Evolutionary conservation across 2,113 vertebrate genomes (phyloP), one percentile per base, ranked within the genome.

Genomic region (Serilophus lunatus): DNA sequence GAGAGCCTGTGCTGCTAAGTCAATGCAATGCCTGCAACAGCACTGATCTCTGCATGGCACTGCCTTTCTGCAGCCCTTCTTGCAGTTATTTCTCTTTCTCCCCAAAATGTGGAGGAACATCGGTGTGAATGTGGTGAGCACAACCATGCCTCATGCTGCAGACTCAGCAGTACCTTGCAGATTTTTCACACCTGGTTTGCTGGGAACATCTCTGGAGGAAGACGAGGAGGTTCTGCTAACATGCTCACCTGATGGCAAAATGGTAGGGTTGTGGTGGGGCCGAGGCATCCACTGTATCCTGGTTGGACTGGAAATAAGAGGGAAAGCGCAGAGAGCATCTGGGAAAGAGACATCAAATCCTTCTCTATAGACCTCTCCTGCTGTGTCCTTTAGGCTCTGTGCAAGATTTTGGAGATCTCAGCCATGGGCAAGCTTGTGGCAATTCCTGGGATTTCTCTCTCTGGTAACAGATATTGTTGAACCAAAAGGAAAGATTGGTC

Each of bases 171-270:
- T 53, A 35, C 0, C 2, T 60, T 64, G 60, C 47, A 56, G 12
- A 10, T 59, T 26, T 88, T 70, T 76, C 33, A 22, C 24, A 54
- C 38, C 31, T 2, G 4, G 18, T 17, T 83, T 78, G 26, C 59
- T 65, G 57, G 11, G 28, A 65, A 23, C 17, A 51, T 22, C 26
- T 88, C 38, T 86, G 59, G 66, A 86, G 40, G 49, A 56, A 25
- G 9, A 57, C 0, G 0, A 51, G 57, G n/a, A 53, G 36, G 18
- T 76, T 0, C 0, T 51, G 56, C 54, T 70, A 49, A 33, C 4
- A 3, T 1, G 1, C 11, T 81, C 18, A 69, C 26, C 29, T 2
- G 8, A 25, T 25, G 56, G 36, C 35, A 54, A 18, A 38, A 8
- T 4, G 14, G 36, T 40, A 36, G 19, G 26, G 35, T 5, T 45